Percentiles rank a stretch among this genome's conserved stretches.
phyloP scores from a whole-genome alignment of 2,113 vertebrate species.

The Chaenocephalus aceratus region DNA sequence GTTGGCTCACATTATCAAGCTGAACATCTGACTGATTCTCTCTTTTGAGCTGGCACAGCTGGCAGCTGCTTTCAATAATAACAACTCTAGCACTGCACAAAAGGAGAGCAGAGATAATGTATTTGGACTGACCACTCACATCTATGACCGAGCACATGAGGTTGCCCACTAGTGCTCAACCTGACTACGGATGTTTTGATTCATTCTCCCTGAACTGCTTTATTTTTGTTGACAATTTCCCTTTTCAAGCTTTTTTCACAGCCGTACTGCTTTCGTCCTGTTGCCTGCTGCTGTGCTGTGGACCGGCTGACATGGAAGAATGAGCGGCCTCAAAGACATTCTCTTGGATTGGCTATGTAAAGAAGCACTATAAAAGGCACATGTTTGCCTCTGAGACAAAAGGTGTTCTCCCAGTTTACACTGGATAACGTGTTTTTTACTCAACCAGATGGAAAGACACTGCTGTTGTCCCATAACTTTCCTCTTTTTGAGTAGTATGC shows the following conservation, averaged over 20 bases:
- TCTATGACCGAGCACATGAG: not conserved
- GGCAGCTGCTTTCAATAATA: constrained; percentile 44
- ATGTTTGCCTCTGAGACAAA: constrained; percentile 28
- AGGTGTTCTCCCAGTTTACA: not conserved
- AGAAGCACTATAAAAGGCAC: constrained; percentile 27
- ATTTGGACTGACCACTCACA: constrained; percentile 13
- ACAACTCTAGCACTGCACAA: constrained; percentile 16
- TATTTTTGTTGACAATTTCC: constrained; percentile 55
- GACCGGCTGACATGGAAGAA: constrained; percentile 40
- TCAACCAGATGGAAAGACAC: constrained; percentile 1
- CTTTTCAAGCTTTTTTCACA: constrained; percentile 54
- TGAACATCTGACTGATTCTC: constrained; percentile 36
- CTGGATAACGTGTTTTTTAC: not conserved
- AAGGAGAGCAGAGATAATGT: constrained; percentile 30
- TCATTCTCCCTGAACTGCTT: constrained; percentile 33
- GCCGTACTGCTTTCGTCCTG: constrained; percentile 30
- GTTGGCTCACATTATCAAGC: constrained; percentile 36
- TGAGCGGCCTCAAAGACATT: constrained; percentile 45
- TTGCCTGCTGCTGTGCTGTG: constrained; percentile 28
- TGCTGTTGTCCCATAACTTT: not conserved
- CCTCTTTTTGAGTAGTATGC: not conserved
- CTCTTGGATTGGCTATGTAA: constrained; percentile 40
- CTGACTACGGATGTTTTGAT: constrained; percentile 34
- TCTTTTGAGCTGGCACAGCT: constrained; percentile 8
- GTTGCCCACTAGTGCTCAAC: constrained; percentile 25